Conservation (phyloP, 2,797 vertebrate species). For the Gallinago stenura region DNA sequence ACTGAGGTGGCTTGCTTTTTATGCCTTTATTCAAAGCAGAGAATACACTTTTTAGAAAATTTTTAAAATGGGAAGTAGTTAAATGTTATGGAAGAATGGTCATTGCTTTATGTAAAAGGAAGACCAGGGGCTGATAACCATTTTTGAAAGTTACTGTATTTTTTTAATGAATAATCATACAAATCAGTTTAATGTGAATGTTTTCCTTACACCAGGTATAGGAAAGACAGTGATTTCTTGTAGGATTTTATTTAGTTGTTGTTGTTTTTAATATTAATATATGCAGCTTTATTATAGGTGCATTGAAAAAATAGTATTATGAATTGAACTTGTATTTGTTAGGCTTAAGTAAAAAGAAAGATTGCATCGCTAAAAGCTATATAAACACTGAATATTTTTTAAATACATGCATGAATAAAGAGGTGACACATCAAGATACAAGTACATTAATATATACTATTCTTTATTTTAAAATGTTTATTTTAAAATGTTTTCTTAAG, state of each 20-base stretch:
- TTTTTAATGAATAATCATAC: neutral
- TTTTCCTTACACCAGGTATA: neutral
- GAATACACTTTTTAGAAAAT: neutral
- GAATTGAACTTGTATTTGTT: neutral
- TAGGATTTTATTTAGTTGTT: neutral
- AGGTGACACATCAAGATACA: neutral
- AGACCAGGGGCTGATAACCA: neutral
- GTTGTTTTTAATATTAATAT: neutral
- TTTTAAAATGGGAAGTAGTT: neutral
- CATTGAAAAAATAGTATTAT: neutral
- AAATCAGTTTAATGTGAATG: neutral
- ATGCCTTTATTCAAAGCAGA: neutral
- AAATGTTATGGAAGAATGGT: neutral
- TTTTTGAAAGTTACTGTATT: neutral
- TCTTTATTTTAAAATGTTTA: neutral
- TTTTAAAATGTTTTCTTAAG: neutral
- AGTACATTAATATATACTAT: neutral
- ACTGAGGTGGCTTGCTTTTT: constrained; percentile 16
- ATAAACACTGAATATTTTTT: neutral
- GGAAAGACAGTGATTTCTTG: neutral
- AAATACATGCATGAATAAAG: neutral
- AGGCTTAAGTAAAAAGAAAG: neutral
- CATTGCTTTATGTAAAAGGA: neutral
- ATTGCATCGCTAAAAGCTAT: neutral
- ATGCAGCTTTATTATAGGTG: neutral